A percentile compares a stretch with the other conserved stretches of the same genome.
These are phyloP conservation scores for Triplophysa tibetana DNA, from an alignment of 2,113 vertebrate genomes.

Conservation along the genomic window DNA sequence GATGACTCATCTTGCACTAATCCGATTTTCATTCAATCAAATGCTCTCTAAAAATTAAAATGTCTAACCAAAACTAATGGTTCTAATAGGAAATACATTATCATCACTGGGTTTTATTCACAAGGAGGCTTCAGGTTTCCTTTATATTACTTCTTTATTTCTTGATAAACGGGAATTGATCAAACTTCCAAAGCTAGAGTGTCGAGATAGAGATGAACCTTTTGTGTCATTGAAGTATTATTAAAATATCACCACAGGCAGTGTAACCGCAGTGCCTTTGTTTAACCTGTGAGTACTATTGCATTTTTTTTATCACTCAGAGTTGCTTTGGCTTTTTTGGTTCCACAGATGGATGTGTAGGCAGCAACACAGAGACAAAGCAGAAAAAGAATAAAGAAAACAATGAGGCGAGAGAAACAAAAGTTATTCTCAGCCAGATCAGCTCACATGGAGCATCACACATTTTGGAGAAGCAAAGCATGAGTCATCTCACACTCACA, in stretches of 20 bases:
- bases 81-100: too few relatives aligned
- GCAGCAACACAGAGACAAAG: slow-evolving; percentile 25
- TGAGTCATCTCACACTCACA: slow-evolving; percentile 25
- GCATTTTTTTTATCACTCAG: slow-evolving; percentile 71
- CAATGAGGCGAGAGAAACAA: slow-evolving; percentile 13
- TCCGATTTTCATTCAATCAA: too few relatives aligned
- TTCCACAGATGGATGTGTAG: slow-evolving; percentile 28
- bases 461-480: slow-evolving; percentile 19
- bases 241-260: slow-evolving; percentile 29
- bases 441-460: slow-evolving; percentile 1
- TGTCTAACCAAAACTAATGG: too few relatives aligned
- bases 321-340: slow-evolving; percentile 55
- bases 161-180: too few relatives aligned
- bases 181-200: not conserved
- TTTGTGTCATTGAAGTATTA: slow-evolving; percentile 25
- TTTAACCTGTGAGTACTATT: slow-evolving; percentile 51
- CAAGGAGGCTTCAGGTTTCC: too few relatives aligned
- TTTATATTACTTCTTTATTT: too few relatives aligned
- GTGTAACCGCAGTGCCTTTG: slow-evolving; percentile 9
- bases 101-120: too few relatives aligned
- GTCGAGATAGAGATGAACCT: not conserved
- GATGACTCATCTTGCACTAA: not conserved
- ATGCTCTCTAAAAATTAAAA: too few relatives aligned
- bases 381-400: slow-evolving; percentile 29
- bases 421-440: slow-evolving; percentile 24